Evolutionary conservation across 92 coral and sea anemone genomes (phyloP), one percentile per base, ranked within the genome.

Genomic region (Umimayanthus chanpuru): DNA sequence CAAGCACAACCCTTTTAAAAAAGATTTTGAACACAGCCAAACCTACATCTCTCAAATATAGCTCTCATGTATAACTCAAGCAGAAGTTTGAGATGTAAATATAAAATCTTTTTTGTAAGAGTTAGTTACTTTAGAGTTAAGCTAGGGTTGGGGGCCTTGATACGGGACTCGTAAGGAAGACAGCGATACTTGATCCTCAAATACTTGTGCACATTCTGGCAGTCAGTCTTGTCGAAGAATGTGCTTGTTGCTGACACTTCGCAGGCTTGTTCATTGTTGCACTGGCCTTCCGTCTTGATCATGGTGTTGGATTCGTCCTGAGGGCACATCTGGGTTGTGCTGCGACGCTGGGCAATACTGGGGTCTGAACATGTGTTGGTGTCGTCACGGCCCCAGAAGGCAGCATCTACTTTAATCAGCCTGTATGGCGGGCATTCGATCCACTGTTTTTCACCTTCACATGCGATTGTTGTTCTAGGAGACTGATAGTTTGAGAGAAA

Each of bases 371-470:
- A 95, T 2, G 94, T 95, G 12, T 83, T 91, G 30, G 88, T 82
- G 86, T 95, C 98, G 85, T 95, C 98, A 23, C 98, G 96, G 7
- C 98, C 98, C 98, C 98, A 95, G 94, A 92, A 95, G 11, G 98
- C 96, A 49, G 92, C 85, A 66, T 92, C 89, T 83, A 95, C 90
- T 77, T 92, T 91, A 89, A 95, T 90, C 76, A 93, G 94, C 49
- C 90, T 90, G 81, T 95, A 95, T 8, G 90, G 92, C 47, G 98
- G 98, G 20, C 98, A 95, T 80, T 95, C 96, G 82, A 95, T 89
- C 98, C 98, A 95, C 72, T 95, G 90, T 89, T 93, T 95, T 55
- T 95, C 98, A 1, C 98, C 98, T 43, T 95, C 92, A 44, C 98
- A 95, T n/a, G 98, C 92, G 81, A 95, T 93, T 21, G 93, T 93